Evolutionary conservation across 1,140 invertebrate species (phyloP).

Genomic region (Probaryconus sp.): DNA sequence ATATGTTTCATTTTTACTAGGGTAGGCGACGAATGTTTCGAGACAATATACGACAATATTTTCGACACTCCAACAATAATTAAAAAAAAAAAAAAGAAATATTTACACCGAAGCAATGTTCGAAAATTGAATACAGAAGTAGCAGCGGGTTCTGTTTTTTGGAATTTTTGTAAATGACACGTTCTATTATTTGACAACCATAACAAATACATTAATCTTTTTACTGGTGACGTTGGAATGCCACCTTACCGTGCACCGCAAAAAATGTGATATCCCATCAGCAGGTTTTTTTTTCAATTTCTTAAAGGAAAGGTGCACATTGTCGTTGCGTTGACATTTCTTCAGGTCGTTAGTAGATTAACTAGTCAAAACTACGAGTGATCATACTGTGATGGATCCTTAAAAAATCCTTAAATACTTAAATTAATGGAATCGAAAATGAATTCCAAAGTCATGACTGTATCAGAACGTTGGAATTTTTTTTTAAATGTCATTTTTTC

Average conservation of each 20-base stretch:
- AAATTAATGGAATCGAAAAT: no score
- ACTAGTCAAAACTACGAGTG: neutral
- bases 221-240: slow-evolving; percentile 31
- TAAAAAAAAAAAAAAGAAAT: no score
- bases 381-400: no score
- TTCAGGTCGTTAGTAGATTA: neutral
- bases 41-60: no score
- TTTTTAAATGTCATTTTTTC: no score
- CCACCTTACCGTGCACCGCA: neutral
- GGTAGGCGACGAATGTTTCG: no score
- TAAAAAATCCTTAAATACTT: no score
- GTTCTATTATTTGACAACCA: slow-evolving; percentile 20
- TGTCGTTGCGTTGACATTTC: neutral
- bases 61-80: no score
- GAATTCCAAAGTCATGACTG: neutral
- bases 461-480: no score
- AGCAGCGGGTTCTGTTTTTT: slow-evolving; percentile 12
- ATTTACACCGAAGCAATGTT: no score
- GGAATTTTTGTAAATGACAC: slow-evolving; percentile 24
- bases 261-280: slow-evolving; percentile 17
- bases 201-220: slow-evolving; percentile 42
- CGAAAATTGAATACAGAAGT: slow-evolving; percentile 30
- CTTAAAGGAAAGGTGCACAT: slow-evolving; percentile 3
- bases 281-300: no score
- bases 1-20: no score